Base-by-base conservation (phyloP, 2,113 vertebrate genomes). In the Chionomys nivalis region DNA sequence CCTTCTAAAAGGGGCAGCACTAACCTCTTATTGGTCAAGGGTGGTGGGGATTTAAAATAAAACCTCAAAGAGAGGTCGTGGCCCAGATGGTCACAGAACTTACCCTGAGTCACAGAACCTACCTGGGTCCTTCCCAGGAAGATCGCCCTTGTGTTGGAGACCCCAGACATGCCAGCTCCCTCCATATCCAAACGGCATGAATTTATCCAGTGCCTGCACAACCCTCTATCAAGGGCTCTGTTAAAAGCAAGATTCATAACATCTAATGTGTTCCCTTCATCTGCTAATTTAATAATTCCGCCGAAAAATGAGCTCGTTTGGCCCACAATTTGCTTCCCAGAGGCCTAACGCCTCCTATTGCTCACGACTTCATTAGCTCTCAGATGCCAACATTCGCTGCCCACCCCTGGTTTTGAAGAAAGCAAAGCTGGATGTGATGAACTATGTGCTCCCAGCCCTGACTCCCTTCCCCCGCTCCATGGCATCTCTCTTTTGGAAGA, bases 261-360 rank as follows among this genome's bases (percentile, higher is more conserved):
- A 47, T 88, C 95, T 97, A 96, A 97, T 97, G 94, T 97, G 89
- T 96, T 98, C 87, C 96, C 89, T 97, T 97, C 97, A 94, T 95
- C 95, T 96, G 87, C 95, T 97, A 97, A 97, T 97, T 97, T 97
- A 97, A 98, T 97, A 98, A 97, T 96, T 94, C 89, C 75, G 89
- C 93, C 91, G 89, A 96, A 97, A 97, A 97, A 97, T 96, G 97
- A 97, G 96, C 96, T 96, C 73, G 7, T 96, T 97, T 97, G 94
- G 97, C 92, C 96, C 90, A 94, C 86, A 92, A 77, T 98, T 96
- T 96, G 92, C 96, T 97, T 97, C 97, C 95, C 89, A 91, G 96
- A 89, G 97, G 90, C 95, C 91, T 87, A 19, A 87, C 11, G 11
- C 89, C 75, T 90, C 76, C 87, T 87, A 93, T 73, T 81, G 88